These are phyloP conservation scores for Drosophila longiperda DNA, from an alignment of 2,888 invertebrate species.

Conservation along the genomic window DNA sequence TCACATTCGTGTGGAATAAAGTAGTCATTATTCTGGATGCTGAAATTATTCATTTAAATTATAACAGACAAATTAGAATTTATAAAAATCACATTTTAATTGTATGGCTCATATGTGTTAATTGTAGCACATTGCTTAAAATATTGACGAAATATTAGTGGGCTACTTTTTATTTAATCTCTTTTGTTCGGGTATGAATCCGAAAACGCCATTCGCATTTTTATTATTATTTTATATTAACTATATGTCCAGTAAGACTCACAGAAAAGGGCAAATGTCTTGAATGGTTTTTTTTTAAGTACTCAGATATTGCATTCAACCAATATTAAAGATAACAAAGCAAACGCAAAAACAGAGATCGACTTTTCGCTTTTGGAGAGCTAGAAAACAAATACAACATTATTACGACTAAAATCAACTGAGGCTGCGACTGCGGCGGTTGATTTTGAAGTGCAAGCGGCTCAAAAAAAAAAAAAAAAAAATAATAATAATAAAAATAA, in stretches of 20 bases:
- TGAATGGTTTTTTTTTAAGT: slow-evolving; percentile 24
- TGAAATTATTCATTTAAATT: not conserved
- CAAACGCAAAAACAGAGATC: slow-evolving; percentile 32
- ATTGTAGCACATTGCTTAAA: not conserved
- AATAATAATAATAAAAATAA: not conserved
- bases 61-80: not conserved
- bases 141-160: not conserved
- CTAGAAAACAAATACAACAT: slow-evolving; percentile 62
- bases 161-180: not conserved
- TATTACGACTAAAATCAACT: slow-evolving; percentile 55
- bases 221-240: not conserved
- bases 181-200: slow-evolving; percentile 17
- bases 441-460: slow-evolving; percentile 45
- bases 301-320: slow-evolving; percentile 62
- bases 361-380: slow-evolving; percentile 32
- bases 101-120: not conserved
- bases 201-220: not conserved
- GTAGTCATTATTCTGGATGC: not conserved
- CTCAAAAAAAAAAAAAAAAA: slow-evolving; percentile 18
- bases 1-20: not conserved
- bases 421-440: slow-evolving; percentile 25
- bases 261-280: slow-evolving; percentile 42
- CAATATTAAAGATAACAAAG: slow-evolving; percentile 64
- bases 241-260: not conserved
- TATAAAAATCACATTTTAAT: not conserved